Percentiles rank a stretch among this genome's conserved stretches.
Conservation (phyloP, 2,888 invertebrate genomes). For the Tenodera sinensis region DNA sequence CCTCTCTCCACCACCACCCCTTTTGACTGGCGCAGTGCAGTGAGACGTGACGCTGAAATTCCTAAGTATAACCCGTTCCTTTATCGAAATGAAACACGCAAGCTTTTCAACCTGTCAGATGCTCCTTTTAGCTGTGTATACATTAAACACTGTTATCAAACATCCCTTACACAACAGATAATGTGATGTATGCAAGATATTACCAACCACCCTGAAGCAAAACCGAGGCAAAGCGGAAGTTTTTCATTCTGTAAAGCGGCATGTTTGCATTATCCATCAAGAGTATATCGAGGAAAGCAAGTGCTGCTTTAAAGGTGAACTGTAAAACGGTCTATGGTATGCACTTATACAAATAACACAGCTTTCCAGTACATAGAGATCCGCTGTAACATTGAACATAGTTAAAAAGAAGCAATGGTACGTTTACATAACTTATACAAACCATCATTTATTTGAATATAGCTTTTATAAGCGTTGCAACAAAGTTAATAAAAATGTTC, state of each 20-base stretch:
- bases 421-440: too few species aligned
- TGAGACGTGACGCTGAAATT: neutral
- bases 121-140: neutral
- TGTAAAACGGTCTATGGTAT: too few species aligned
- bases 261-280: neutral
- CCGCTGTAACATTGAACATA: too few species aligned
- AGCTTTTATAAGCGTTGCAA: too few species aligned
- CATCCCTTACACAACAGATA: neutral
- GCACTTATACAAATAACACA: too few species aligned
- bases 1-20: neutral
- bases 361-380: too few species aligned
- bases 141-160: neutral
- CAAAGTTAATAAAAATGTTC: too few species aligned
- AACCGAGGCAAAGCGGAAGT: neutral
- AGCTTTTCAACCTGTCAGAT: neutral
- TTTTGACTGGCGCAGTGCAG: neutral
- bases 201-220: neutral
- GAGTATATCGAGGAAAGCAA: neutral
- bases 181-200: neutral
- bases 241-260: neutral
- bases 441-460: too few species aligned
- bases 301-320: too few species aligned
- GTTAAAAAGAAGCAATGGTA: too few species aligned
- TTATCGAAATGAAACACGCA: neutral
- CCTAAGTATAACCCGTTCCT: neutral